These are phyloP conservation scores for Myotis vivesi DNA, from an alignment of 2,797 vertebrate species.

Conservation along the genomic window DNA sequence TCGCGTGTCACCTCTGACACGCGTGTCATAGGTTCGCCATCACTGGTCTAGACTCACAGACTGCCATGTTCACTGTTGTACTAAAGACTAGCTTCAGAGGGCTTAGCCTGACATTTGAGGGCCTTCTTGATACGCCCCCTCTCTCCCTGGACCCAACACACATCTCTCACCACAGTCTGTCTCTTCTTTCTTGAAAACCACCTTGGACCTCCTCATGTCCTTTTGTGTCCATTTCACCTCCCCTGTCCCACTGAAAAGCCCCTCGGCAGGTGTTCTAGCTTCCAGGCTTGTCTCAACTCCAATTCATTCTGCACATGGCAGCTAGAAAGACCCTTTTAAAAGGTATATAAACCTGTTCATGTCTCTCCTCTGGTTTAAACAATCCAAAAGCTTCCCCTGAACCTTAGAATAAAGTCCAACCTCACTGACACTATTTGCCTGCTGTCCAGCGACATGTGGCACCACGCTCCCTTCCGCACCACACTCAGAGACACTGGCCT, in stretches of 20 bases:
- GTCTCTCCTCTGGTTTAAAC: neutral
- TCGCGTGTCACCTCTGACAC: no score
- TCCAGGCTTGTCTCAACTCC: neutral
- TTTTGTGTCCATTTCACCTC: neutral
- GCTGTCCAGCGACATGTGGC: accelerated
- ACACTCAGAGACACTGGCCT: neutral
- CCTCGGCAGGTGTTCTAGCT: neutral
- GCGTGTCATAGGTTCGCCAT: no score
- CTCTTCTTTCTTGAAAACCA: neutral
- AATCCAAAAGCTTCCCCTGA: neutral
- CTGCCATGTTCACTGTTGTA: neutral
- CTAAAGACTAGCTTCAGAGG: neutral
- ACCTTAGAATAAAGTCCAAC: neutral
- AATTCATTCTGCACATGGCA: neutral
- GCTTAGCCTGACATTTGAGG: neutral
- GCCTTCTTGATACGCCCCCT: neutral
- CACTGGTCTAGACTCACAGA: neutral
- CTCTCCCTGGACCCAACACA: neutral
- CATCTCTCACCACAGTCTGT: neutral
- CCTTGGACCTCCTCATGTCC: neutral
- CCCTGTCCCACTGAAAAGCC: neutral
- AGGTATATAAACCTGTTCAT: neutral
- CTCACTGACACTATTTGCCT: neutral
- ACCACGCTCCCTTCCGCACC: accelerated
- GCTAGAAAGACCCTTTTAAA: neutral